Evolutionary conservation across 2,113 vertebrate species (phyloP).

Genomic region (Haliaeetus leucogaster): DNA sequence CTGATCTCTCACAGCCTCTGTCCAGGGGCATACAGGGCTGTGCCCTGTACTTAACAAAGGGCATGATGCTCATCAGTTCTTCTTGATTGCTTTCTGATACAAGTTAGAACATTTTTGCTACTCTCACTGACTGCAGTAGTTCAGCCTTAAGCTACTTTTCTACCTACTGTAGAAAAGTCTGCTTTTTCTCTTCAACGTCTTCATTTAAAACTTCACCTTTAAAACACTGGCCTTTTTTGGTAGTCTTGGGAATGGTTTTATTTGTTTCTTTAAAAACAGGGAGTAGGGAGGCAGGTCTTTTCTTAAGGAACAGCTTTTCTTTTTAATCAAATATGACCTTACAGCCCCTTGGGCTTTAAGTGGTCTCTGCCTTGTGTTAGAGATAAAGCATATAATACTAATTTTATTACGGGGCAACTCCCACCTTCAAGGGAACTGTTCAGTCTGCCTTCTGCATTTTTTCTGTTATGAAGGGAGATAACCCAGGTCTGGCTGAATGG

Average conservation of each 20-base stretch:
- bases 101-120: not conserved
- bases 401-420: not conserved
- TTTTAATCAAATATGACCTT: not conserved
- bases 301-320: not conserved
- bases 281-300: not conserved
- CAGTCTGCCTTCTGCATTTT: not conserved
- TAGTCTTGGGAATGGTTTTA: not conserved
- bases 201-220: not conserved
- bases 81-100: not conserved
- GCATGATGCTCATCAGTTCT: slow-evolving; percentile 10
- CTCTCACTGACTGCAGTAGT: not conserved
- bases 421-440: not conserved
- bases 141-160: not conserved
- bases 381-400: not conserved
- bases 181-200: not conserved
- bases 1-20: not conserved
- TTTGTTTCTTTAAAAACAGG: not conserved
- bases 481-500: not conserved
- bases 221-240: not conserved
- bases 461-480: not conserved
- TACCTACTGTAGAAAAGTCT: not conserved
- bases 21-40: not conserved
- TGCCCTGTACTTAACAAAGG: not conserved
- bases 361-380: not conserved
- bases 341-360: not conserved